Evolutionary conservation across 1,140 invertebrate species (phyloP), one percentile per base, ranked within the genome.

Genomic region (Drosophila lacteicornis): DNA sequence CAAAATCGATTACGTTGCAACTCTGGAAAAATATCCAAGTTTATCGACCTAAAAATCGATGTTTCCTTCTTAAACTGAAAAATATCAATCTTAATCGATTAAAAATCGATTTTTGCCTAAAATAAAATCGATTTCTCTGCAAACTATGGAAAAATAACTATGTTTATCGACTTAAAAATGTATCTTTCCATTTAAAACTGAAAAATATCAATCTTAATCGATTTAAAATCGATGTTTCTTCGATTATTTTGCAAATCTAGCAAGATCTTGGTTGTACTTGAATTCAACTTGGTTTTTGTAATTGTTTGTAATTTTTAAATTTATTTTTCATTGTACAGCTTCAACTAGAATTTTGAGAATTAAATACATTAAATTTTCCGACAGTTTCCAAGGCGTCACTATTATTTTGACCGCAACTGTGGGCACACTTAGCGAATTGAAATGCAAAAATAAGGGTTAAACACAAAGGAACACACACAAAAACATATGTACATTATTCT

Each of bases 401-500:
- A 46, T 70, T 70, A 68, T 68, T 70, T 70, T 68, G 67, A 47
- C 33, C 62, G 33, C 62, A 46, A 40, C 38, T 69, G 53, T 56
- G 47, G 63, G 13, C 30, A 67, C 38, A 66, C 19, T 56, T 66
- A 19, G 38, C 61, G 59, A 60, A 77, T 42, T 43, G 50, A 69
- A 62, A 47, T 59, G 51, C 61, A 55, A 81, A 43, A 67, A 56
- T 65, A 49, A 50, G 22, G 49, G 46, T 22, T 55, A 55, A 15
- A 57, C 22, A 63, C 36, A 58, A 63, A 53, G 22, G 50, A 27
- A 53, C 22, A 57, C 51, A 75, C 55, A 56, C 19, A 51, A 58
- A 69, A 71, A 70, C 15, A 33, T 33, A 62, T 61, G 59, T 66
- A 56, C 8, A 56, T 62, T 66, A 75, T 71, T 70, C 80, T 88